Conservation (phyloP, 2,113 vertebrate genomes). For the Rhinopomastus cyanomelas region DNA sequence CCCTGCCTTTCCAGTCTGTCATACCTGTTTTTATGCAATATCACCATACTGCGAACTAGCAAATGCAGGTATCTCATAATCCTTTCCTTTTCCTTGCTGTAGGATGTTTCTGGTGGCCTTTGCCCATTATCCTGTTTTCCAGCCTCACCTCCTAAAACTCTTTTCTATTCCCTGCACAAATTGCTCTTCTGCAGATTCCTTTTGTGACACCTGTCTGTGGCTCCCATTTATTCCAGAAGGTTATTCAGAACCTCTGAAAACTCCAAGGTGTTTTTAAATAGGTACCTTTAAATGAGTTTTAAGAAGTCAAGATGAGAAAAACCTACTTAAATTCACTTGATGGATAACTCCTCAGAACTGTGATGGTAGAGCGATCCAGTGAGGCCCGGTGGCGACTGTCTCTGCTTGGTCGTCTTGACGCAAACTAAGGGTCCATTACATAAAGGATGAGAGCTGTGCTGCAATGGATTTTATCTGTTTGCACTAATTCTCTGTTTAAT, state of each 20-base stretch:
- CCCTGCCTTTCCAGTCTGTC: neutral
- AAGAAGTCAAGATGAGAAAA: neutral
- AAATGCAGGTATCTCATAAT: neutral
- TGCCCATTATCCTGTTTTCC: neutral
- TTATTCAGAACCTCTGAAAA: neutral
- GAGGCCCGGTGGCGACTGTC: neutral
- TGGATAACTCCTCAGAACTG: neutral
- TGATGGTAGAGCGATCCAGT: neutral
- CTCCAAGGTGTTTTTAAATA: neutral
- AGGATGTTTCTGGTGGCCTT: neutral
- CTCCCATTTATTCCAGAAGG: neutral
- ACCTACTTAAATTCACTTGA: neutral
- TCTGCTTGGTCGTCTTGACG: neutral
- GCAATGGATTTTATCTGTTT: constrained; percentile 36
- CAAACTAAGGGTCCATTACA: neutral
- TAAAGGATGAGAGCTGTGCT: neutral
- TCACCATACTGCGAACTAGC: neutral
- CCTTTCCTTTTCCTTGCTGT: neutral
- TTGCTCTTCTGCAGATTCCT: neutral
- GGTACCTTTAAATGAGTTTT: neutral
- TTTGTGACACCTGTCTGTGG: neutral
- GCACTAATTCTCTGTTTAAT: constrained; percentile 54
- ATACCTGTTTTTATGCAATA: neutral
- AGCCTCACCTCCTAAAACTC: neutral
- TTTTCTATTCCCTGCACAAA: neutral